Evolutionary conservation across 2,113 vertebrate genomes (phyloP).

Genomic region (Nothoprocta perdicaria): DNA sequence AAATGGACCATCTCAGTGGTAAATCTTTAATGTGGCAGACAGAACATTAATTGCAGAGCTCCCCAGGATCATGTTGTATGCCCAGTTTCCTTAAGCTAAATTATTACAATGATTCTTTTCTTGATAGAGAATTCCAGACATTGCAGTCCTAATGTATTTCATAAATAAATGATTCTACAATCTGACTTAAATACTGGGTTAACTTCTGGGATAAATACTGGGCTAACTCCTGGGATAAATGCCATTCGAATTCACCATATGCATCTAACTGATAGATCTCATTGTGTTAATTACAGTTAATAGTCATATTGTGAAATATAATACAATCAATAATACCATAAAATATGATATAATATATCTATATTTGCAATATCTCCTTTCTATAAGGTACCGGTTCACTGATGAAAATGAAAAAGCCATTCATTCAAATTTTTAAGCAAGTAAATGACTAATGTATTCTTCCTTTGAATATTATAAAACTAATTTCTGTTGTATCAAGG

Average conservation of each 20-base stretch:
- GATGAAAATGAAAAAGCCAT: not conserved
- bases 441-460: not conserved
- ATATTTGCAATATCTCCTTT: not conserved
- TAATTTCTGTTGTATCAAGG: not conserved
- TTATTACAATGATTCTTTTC: slow-evolving; percentile 24
- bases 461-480: not conserved
- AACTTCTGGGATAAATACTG: slow-evolving; percentile 14
- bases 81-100: slow-evolving; percentile 59
- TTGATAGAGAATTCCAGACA: slow-evolving; percentile 6
- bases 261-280: not conserved
- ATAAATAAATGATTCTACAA: slow-evolving; percentile 18
- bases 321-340: not conserved
- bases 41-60: slow-evolving; percentile 63
- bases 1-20: slow-evolving; percentile 58
- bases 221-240: slow-evolving; percentile 25
- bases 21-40: slow-evolving; percentile 64
- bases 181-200: slow-evolving; percentile 16
- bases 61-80: slow-evolving; percentile 15
- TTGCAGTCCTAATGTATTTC: slow-evolving; percentile 26
- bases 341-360: not conserved
- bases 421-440: not conserved
- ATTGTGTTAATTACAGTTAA: not conserved
- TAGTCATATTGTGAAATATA: not conserved
- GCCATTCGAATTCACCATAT: not conserved
- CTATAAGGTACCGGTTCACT: not conserved